Base-by-base conservation (phyloP, 53 echinoderm and acorn worm genomes). In the Luidia sarsii region DNA sequence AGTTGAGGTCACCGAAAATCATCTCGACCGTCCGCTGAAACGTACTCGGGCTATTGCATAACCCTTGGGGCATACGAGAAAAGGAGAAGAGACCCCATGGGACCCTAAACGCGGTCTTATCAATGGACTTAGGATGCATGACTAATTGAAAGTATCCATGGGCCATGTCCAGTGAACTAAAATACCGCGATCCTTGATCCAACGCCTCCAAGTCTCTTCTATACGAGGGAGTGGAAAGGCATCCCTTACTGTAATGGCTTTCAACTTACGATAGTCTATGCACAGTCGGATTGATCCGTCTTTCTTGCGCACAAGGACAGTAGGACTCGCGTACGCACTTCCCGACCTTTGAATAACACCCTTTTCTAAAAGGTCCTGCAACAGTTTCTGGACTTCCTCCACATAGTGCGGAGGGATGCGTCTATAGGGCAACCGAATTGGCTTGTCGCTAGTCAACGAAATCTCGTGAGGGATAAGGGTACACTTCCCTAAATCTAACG, bases 111-210 rank as follows among this genome's bases (percentile, higher is more conserved):
- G 91, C 91, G 7, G 91, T 91, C 39, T 62, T 52, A 23, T 80
- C 75, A 2, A 90, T 70, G 1, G 91, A 87, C 7, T 83, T 72
- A 0, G 36, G 50, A 33, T 82, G 69, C 87, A 83, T 87, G 13
- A 74, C 43, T 27, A 91, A 65, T 48, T 91, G 91, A 25, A 87
- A 91, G 35, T 91, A 91, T 33, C 91, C 87, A 39, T 87, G 87
- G 25, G 84, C 74, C 28, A 84, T 39, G 52, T 90, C 91, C 23
- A 90, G 66, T 0, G 87, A 83, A 8, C 70, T 66, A 33, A 87
- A 83, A 43, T 82, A 91, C 27, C 57, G 68, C 36, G 83, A 59
- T 14, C 83, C 91, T n/a, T n/a, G n/a, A 10, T 50, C 87, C 55
- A 87, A 48, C 7, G 88, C 88, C 41, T 88, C 83, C 24, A 88